Conservation (phyloP, 2,797 vertebrate genomes). For the Myiothlypis coronata region DNA sequence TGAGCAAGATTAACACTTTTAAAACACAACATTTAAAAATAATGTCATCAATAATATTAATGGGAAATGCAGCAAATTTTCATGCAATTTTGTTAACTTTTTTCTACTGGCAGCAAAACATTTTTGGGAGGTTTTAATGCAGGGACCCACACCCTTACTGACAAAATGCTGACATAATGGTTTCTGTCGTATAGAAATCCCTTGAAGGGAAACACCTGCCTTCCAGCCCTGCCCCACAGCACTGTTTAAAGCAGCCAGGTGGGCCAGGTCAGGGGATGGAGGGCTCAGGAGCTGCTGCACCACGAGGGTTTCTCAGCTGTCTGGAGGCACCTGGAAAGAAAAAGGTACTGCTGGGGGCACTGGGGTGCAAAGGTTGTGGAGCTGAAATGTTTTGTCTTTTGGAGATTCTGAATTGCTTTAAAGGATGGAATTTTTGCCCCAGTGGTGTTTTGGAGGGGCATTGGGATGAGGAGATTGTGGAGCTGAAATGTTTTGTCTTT, state of each 20-base stretch:
- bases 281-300: rapidly evolving
- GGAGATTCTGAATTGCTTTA: neutral
- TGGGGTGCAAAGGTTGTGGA: neutral
- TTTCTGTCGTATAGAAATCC: neutral
- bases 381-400: rapidly evolving
- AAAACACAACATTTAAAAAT: neutral
- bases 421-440: too few relatives aligned
- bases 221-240: neutral
- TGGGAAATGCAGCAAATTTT: neutral
- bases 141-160: neutral
- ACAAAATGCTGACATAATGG: rapidly evolving
- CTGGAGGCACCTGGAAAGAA: neutral
- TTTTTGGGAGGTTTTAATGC: neutral
- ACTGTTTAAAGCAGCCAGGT: neutral
- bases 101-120: neutral
- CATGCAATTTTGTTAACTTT: neutral
- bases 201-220: neutral
- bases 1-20: neutral
- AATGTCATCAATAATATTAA: neutral
- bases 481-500: rapidly evolving
- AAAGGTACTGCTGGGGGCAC: neutral
- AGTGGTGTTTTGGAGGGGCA: rapidly evolving
- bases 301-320: rapidly evolving
- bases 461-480: rapidly evolving
- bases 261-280: rapidly evolving